Percentiles rank a stretch among this genome's conserved stretches.
These are phyloP conservation scores for Melopsittacus undulatus DNA, from an alignment of 2,797 vertebrate species.

Conservation along the genomic window DNA sequence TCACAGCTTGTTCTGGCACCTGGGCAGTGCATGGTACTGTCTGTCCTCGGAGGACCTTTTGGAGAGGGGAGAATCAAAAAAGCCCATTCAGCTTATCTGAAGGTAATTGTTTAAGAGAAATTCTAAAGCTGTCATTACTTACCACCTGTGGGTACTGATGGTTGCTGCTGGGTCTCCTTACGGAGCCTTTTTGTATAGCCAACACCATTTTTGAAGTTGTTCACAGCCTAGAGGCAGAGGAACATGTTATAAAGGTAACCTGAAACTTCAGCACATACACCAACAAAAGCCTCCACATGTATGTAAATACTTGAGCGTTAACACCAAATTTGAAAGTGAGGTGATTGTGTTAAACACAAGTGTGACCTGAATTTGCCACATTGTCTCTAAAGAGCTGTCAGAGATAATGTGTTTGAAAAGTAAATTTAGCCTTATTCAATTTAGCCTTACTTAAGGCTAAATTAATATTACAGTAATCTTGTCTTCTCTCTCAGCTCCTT, in stretches of 20 bases:
- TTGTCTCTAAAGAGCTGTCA: not conserved
- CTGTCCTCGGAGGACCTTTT: constrained; percentile 78
- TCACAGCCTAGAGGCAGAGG: constrained; percentile 84
- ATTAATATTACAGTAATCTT: not conserved
- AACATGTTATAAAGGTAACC: not conserved
- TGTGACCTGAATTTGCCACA: no score
- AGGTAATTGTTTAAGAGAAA: not conserved
- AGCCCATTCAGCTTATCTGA: not conserved
- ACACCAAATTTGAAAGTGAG: not conserved
- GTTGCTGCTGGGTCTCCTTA: constrained; percentile 74
- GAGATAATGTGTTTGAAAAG: not conserved
- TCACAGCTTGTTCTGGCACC: constrained; percentile 40
- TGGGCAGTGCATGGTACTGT: constrained; percentile 72
- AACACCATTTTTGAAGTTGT: constrained; percentile 94
- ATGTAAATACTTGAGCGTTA: not conserved
- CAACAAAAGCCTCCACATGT: not conserved
- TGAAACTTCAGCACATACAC: not conserved
- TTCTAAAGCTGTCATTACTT: constrained; percentile 11
- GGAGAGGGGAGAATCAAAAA: not conserved
- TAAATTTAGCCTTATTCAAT: not conserved
- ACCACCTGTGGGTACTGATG: constrained; percentile 82
- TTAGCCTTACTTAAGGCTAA: not conserved
- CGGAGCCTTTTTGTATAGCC: constrained; percentile 81
- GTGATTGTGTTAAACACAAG: not conserved
- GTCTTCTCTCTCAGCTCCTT: not conserved